phyloP scores from a whole-genome alignment of 92 coral and sea anemone genomes.

The Palythoa grandis region DNA sequence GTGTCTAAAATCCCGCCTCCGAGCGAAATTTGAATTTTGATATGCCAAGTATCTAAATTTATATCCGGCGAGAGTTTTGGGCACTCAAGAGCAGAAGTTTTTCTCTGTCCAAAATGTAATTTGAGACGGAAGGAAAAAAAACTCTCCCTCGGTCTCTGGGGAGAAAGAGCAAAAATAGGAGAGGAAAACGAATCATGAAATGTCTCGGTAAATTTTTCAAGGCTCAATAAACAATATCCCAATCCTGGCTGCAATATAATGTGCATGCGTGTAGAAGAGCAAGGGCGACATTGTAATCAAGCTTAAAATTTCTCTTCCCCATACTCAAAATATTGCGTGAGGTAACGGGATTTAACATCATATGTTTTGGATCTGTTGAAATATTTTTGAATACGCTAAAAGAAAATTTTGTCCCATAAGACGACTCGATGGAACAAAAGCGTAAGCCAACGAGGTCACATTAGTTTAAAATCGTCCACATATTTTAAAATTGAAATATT shows the following conservation, averaged over 20 bases:
- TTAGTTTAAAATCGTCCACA: background rate
- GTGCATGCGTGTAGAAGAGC: background rate
- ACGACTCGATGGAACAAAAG: background rate
- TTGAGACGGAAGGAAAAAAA: conserved; percentile 27
- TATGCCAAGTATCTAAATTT: conserved; percentile 21
- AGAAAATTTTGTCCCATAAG: background rate
- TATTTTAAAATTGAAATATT: background rate
- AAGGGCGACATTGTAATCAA: conserved; percentile 10
- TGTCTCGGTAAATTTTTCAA: background rate
- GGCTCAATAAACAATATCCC: background rate
- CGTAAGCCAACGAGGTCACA: background rate
- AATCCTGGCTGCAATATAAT: background rate
- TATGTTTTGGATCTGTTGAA: background rate
- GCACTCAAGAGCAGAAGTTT: background rate
- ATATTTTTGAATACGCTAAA: background rate
- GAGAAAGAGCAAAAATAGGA: background rate
- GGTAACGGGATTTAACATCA: background rate
- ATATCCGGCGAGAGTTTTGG: conserved; percentile 35
- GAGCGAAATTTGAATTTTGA: conserved; percentile 49
- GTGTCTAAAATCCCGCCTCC: conserved; percentile 39
- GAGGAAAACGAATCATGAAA: background rate
- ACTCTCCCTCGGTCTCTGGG: background rate
- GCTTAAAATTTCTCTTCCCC: background rate
- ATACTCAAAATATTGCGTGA: conserved; percentile 36
- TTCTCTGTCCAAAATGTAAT: conserved; percentile 37